These are phyloP conservation scores for Mareca strepera DNA, from an alignment of 2,797 vertebrate genomes.

Conservation along the genomic window DNA sequence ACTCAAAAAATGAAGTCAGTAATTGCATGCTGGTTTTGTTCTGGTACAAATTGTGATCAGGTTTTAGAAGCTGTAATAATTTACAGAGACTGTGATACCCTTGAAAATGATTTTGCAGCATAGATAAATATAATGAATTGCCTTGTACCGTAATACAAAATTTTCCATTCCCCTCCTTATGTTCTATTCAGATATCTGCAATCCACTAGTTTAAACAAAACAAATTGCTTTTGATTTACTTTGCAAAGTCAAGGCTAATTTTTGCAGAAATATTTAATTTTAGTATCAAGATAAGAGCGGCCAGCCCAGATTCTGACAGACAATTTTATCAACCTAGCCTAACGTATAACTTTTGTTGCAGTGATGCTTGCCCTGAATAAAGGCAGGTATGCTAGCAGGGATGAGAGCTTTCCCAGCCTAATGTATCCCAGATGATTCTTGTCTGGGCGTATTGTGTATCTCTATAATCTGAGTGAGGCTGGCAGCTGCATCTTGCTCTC, in stretches of 20 bases:
- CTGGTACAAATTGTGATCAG: background rate
- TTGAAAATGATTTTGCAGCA: conserved; percentile 19
- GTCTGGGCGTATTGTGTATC: background rate
- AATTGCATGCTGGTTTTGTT: background rate
- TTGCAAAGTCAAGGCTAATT: conserved; percentile 29
- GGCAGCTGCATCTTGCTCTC: background rate
- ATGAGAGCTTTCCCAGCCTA: background rate
- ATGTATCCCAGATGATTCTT: conserved; percentile 26
- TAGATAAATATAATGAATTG: conserved; percentile 47
- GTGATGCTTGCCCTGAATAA: background rate
- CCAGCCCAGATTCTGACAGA: conserved; percentile 41
- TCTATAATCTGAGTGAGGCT: background rate
- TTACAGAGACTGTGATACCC: background rate
- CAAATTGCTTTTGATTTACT: conserved; percentile 47
- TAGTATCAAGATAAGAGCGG: conserved; percentile 31
- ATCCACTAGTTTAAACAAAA: conserved; percentile 4
- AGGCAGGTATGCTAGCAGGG: conserved; percentile 20
- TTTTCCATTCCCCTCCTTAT: background rate
- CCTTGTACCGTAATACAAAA: conserved; percentile 32
- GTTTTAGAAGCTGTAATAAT: conserved; percentile 6
- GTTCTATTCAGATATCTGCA: conserved; percentile 15
- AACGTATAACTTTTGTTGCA: background rate
- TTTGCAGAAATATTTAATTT: conserved; percentile 41
- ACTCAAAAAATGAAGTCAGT: background rate
- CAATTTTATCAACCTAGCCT: background rate